A percentile compares a stretch with the other conserved stretches of the same genome.
phyloP scores from a whole-genome alignment of 2,888 invertebrate species.

The Clanis bilineata region DNA sequence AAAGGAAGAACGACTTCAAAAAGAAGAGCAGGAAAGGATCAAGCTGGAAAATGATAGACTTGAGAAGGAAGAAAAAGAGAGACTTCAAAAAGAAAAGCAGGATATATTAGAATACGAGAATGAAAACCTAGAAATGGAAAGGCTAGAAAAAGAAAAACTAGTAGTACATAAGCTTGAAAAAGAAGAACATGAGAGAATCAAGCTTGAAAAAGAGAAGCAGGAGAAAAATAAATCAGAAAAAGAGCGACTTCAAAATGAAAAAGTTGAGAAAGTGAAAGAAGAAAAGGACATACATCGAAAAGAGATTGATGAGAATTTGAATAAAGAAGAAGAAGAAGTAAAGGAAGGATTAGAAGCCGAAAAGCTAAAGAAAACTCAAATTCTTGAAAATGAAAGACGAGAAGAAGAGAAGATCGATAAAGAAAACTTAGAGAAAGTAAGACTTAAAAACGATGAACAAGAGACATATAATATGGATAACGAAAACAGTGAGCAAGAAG shows the following conservation, averaged over 20 bases:
- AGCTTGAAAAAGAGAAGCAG: background rate
- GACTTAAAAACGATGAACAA: constrained; percentile 21
- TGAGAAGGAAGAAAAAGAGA: constrained; percentile 20
- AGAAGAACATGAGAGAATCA: constrained; percentile 11
- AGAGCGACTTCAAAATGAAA: constrained; percentile 16
- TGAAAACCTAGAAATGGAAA: constrained; percentile 1
- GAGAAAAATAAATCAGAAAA: constrained; percentile 13
- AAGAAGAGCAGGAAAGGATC: constrained; percentile 16
- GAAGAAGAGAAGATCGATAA: constrained; percentile 14
- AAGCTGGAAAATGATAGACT: constrained; percentile 6
- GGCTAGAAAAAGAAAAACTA: constrained; percentile 24
- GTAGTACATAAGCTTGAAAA: constrained; percentile 19
- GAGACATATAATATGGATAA: constrained; percentile 17
- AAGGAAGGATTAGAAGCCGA: constrained; percentile 18
- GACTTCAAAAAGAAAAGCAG: constrained; percentile 16
- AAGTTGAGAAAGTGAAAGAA: constrained; percentile 23
- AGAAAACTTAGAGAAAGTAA: background rate
- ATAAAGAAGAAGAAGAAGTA: background rate
- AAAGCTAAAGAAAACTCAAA: background rate
- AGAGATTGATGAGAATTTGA: constrained; percentile 12
- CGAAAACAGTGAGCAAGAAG: constrained; percentile 18
- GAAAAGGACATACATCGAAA: constrained; percentile 12
- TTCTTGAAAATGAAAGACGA: constrained; percentile 15
- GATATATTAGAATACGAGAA: background rate
- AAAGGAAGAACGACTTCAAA: constrained; percentile 16